Conservation (phyloP, 64 coral and sea anemone genomes). For the Dendronephthya gigantea region DNA sequence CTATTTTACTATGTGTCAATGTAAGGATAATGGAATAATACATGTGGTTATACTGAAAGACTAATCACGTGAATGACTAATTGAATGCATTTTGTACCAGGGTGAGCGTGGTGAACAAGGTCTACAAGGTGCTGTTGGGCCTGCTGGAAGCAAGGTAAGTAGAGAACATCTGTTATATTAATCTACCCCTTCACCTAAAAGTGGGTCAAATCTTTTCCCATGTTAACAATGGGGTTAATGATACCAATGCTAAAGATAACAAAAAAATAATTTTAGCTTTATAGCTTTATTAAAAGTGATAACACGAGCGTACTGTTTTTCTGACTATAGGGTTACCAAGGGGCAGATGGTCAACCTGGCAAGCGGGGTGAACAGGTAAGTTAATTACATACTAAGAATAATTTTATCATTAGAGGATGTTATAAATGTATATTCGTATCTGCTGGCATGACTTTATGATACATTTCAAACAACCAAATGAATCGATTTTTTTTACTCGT, state of each 20-base stretch:
- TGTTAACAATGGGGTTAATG: too few relatives aligned
- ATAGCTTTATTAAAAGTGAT: too few relatives aligned
- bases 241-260: too few relatives aligned
- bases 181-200: too few relatives aligned
- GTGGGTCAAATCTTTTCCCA: too few relatives aligned
- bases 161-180: not conserved
- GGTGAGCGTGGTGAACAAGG: not conserved
- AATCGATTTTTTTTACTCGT: too few relatives aligned
- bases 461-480: too few relatives aligned
- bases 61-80: too few relatives aligned
- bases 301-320: not conserved
- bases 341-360: not conserved
- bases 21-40: not conserved
- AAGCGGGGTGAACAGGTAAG: not conserved
- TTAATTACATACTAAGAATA: not conserved
- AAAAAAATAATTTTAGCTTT: too few relatives aligned
- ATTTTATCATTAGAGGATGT: too few relatives aligned
- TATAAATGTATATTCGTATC: too few relatives aligned
- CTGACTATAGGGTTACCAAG: not conserved
- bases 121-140: not conserved
- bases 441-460: too few relatives aligned
- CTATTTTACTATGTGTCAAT: not conserved
- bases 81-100: not conserved
- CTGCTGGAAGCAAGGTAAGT: not conserved
- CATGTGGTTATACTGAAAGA: not conserved